Conservation (phyloP, 2,888 invertebrate species). For the Congeria kusceri region DNA sequence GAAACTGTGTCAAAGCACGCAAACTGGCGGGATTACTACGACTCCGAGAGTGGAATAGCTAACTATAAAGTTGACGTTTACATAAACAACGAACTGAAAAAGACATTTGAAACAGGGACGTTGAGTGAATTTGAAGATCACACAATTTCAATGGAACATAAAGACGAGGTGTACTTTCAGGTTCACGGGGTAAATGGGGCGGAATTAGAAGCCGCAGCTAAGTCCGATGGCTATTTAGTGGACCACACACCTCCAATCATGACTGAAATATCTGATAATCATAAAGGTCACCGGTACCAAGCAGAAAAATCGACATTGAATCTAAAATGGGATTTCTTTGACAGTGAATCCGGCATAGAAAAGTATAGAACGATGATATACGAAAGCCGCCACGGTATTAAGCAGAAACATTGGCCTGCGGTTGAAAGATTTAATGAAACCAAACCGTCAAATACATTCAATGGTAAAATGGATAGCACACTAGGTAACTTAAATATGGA, state of each 20-base stretch:
- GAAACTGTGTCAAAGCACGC: constrained; percentile 62
- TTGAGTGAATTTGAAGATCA: constrained; percentile 46
- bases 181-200: constrained; percentile 73
- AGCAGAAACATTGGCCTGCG: constrained; percentile 64
- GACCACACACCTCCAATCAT: constrained; percentile 73
- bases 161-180: constrained; percentile 44
- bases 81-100: constrained; percentile 61
- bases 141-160: constrained; percentile 59
- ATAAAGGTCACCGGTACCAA: constrained; percentile 50
- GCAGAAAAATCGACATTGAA: constrained; percentile 43
- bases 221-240: constrained; percentile 68
- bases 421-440: constrained; percentile 36
- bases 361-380: constrained; percentile 66
- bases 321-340: constrained; percentile 67
- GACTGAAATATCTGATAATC: constrained; percentile 44
- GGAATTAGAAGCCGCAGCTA: constrained; percentile 37
- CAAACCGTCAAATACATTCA: constrained; percentile 5
- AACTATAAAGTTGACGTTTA: constrained; percentile 61
- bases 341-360: constrained; percentile 67
- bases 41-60: constrained; percentile 67
- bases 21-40: constrained; percentile 61
- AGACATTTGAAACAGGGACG: constrained; percentile 54
- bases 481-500: constrained; percentile 43
- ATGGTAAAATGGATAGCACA: constrained; percentile 15
- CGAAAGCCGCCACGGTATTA: constrained; percentile 60